Percentiles rank a stretch among this genome's conserved stretches.
phyloP scores from a whole-genome alignment of 1,140 invertebrate genomes.

The Brachionus manjavacas region DNA sequence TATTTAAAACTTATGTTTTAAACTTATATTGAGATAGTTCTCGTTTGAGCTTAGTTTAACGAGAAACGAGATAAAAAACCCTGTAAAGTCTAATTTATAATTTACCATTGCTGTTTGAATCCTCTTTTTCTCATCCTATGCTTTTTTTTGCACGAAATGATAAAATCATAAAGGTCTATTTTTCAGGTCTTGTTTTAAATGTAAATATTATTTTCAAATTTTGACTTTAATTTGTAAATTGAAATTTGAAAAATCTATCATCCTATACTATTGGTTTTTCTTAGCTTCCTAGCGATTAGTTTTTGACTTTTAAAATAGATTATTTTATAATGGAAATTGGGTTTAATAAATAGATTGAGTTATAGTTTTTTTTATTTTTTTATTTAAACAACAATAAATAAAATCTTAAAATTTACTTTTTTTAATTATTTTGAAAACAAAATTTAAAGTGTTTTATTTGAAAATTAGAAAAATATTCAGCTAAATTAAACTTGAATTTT shows the following conservation, averaged over 20 bases:
- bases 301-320: background rate
- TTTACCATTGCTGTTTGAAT: background rate
- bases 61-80: background rate
- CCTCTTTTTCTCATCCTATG: background rate
- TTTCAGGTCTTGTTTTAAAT: background rate
- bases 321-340: background rate
- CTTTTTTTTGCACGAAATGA: background rate
- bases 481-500: too few species aligned
- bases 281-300: background rate
- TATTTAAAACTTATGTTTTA: background rate
- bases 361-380: background rate
- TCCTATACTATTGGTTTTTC: background rate
- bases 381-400: background rate
- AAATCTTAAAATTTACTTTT: background rate
- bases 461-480: too few species aligned
- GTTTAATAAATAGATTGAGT: background rate
- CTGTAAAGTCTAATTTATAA: background rate
- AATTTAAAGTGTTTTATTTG: too few species aligned
- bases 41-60: background rate
- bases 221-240: background rate
- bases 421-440: background rate
- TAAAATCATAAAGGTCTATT: background rate
- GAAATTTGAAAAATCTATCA: background rate
- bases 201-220: background rate
- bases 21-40: background rate